Evolutionary conservation across 2,113 vertebrate species (phyloP), one percentile per base, ranked within the genome.

Genomic region (Engraulis encrasicolus): DNA sequence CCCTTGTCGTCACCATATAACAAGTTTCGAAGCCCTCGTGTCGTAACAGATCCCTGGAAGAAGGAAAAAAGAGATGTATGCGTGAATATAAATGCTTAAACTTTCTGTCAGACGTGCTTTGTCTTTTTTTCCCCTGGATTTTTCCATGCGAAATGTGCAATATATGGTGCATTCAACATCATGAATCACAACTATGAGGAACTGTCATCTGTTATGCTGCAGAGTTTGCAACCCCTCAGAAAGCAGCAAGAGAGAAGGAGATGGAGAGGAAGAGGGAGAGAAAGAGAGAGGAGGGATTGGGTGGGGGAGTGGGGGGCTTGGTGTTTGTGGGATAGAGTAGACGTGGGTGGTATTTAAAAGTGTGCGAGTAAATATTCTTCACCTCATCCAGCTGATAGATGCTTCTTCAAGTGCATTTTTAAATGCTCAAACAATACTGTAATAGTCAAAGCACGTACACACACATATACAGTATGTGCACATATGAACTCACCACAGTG

Each of bases 321-420:
- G 87, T 91, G 89, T n/a, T n/a, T n/a, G n/a, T n/a, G n/a, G n/a
- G n/a, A n/a, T 58, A 78, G 91, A 93, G 91, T 91, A 92, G 90
- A 92, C 89, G 93, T 95, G 93, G 93, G 93, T 87, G 93, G 92
- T 93, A 91, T 95, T 94, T 90, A 93, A 93, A 94, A 92, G 91
- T 92, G 94, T 91, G 93, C 90, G 93, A 89, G 93, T 90, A 89
- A 89, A 89, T 81, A 78, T 86, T 88, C 88, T 89, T 89, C 90
- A 89, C 85, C 89, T 89, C 85, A 87, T 85, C 79, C 89, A 88
- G 91, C 89, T 88, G 90, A 92, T 92, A 88, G 89, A 90, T 89
- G 86, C 92, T 61, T 86, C 78, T 74, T 84, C 66, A 83, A 78
- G 82, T 81, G 85, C 61, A 83, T 80, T 84, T 45, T 80, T 85